Evolutionary conservation across 2,888 invertebrate species (phyloP), one percentile per base, ranked within the genome.

Genomic region (Cerceris ruficornis): DNA sequence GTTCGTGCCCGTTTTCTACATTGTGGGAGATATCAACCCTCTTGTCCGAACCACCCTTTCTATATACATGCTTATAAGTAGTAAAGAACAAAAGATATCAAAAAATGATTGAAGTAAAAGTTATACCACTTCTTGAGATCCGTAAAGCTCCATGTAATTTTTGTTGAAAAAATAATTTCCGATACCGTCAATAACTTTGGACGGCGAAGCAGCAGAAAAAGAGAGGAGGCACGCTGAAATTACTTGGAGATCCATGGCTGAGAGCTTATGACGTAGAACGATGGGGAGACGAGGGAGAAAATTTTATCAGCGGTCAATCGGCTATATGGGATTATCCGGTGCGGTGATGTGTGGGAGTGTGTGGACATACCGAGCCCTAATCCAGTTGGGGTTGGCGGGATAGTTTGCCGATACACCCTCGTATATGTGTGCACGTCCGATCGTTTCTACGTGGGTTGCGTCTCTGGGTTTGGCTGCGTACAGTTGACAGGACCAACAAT

Each of bases 401-500:
- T 86, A 86, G 87, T 88, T 85, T 80, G 79, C 77, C 82, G 80
- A 87, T 81, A 81, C 80, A 82, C 65, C 69, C 61, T 71, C 62
- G 46, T 70, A 41, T 62, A 62, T 17, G 64, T 72, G 68, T 58
- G 39, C 58, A 17, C 66, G 74, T 61, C 49, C 28, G 59, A 64
- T 77, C 82, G 76, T 58, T 55, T 61, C 67, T 65, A 71, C 72
- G 74, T 77, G 73, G 61, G 43, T 64, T 49, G 73, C 75, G 75
- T 75, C 77, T 62, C 77, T 71, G 60, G 67, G 65, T 70, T 77
- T 52, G 68, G 54, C 62, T 68, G 74, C 76, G 79, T 86, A 87
- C 82, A 86, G 87, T 88, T 89, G 89, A 89, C 90, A 87, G 86
- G 85, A 71, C 86, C 85, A 89, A 89, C 86, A 87, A 86, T 82